A percentile compares a stretch with the other conserved stretches of the same genome.
phyloP scores from a whole-genome alignment of 1,140 invertebrate species.

The Eueides isabella region DNA sequence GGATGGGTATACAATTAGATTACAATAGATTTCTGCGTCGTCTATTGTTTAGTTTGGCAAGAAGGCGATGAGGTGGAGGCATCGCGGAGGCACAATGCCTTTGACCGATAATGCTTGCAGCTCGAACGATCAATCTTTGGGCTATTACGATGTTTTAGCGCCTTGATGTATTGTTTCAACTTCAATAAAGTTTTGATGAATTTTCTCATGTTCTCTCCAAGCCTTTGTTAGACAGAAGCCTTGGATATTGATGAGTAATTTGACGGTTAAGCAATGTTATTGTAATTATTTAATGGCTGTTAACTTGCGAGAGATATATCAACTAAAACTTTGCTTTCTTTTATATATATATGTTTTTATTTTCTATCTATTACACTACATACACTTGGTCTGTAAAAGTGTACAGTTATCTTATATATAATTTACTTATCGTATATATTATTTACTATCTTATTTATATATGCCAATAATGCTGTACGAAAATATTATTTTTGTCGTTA shows the following conservation, averaged over 20 bases:
- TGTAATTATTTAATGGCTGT: conserved; percentile 61
- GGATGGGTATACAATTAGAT: conserved; percentile 48
- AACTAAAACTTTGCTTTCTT: background rate
- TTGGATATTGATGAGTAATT: conserved; percentile 77
- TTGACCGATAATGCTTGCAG: conserved; percentile 70
- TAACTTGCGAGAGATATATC: conserved; percentile 32
- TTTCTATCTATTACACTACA: no score
- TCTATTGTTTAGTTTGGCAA: conserved; percentile 61
- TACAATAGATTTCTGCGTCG: conserved; percentile 55
- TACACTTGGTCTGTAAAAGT: no score
- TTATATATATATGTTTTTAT: no score
- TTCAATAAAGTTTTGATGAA: conserved; percentile 82
- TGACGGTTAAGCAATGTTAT: conserved; percentile 68
- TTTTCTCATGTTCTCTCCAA: conserved; percentile 70
- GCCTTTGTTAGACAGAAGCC: conserved; percentile 72
- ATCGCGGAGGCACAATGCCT: conserved; percentile 57
- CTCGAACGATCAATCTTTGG: conserved; percentile 76
- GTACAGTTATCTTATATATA: no score
- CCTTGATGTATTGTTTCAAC: conserved; percentile 80
- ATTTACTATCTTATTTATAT: no score
- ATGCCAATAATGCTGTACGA: no score
- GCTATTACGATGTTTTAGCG: conserved; percentile 81
- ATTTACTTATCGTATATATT: no score
- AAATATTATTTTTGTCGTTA: no score
- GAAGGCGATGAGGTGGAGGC: conserved; percentile 43